Evolutionary conservation across 2,797 vertebrate species (phyloP), one percentile per base, ranked within the genome.

Genomic region (Moxostoma hubbsi): DNA sequence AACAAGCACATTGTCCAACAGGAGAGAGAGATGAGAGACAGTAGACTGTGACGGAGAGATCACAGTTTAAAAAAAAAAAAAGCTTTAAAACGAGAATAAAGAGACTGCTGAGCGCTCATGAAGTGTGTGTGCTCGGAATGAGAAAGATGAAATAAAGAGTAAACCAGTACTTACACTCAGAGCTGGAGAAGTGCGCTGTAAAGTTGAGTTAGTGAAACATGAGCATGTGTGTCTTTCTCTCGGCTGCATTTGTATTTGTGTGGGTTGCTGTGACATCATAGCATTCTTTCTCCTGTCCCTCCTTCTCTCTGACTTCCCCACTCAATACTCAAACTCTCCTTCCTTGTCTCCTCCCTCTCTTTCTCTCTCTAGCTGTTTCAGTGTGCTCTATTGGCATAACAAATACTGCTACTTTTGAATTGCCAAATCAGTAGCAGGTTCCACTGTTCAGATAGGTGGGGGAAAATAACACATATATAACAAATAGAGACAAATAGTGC

Each of bases 191-290:
- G 43, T 63, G 54, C 55, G 69, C 51, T 51, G 73, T 70, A 36
- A 53, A 81, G 80, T 73, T 79, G 51, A 15, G 46, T 65, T 58
- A 36, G 61, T 66, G 53, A 64, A 79, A 73, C 36, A n/a, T 10
- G 49, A 47, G 55, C 75, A 53, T 74, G 79, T 76, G 79, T 82
- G 75, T 68, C 7, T 73, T 15, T 70, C 73, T 84, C 16, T 54
- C 43, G 46, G 63, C 54, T 43, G 81, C 67, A 73, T 85, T 53
- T 82, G 69, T 83, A 73, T 84, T 67, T 63, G 43, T 75, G 43
- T 77, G 78, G 70, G 58, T 61, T 59, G 66, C 77, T 79, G 83
- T 84, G 82, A 87, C 84, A 83, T 85, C 82, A 86, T 75, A 64
- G 77, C 79, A 80, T 83, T 82, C 80, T 85, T 83, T 80, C 74